These are phyloP conservation scores for Zoanthus solanderi DNA, from an alignment of 92 coral and sea anemone species.

Conservation along the genomic window DNA sequence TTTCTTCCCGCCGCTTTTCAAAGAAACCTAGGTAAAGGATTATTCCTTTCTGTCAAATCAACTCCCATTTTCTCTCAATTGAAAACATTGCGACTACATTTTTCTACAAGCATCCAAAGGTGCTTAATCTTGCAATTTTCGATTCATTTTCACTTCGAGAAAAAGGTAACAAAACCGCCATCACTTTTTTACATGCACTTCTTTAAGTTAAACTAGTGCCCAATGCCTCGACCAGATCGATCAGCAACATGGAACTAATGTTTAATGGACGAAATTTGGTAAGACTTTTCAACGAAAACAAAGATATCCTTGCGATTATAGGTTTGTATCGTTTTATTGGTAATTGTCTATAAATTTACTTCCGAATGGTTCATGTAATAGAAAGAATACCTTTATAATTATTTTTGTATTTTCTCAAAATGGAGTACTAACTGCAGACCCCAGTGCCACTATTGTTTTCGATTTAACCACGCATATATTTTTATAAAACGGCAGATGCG, in stretches of 20 bases:
- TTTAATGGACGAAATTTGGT: background rate
- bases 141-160: background rate
- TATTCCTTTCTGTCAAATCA: background rate
- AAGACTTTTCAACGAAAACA: background rate
- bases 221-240: background rate
- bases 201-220: slow-evolving; percentile 21
- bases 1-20: slow-evolving; percentile 25
- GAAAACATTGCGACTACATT: background rate
- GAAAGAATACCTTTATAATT: too few species aligned
- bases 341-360: background rate
- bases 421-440: too few species aligned
- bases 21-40: background rate
- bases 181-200: background rate
- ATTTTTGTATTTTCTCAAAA: too few species aligned
- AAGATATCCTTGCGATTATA: slow-evolving; percentile 21
- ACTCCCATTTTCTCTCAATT: background rate
- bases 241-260: background rate
- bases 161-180: slow-evolving; percentile 15
- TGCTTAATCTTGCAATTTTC: background rate
- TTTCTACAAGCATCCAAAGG: slow-evolving; percentile 2
- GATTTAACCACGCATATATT: too few species aligned
- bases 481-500: too few species aligned
- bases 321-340: background rate
- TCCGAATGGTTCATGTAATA: too few species aligned
- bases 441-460: too few species aligned